phyloP scores from a whole-genome alignment of 2,113 vertebrate genomes.

The Lophura nycthemera region DNA sequence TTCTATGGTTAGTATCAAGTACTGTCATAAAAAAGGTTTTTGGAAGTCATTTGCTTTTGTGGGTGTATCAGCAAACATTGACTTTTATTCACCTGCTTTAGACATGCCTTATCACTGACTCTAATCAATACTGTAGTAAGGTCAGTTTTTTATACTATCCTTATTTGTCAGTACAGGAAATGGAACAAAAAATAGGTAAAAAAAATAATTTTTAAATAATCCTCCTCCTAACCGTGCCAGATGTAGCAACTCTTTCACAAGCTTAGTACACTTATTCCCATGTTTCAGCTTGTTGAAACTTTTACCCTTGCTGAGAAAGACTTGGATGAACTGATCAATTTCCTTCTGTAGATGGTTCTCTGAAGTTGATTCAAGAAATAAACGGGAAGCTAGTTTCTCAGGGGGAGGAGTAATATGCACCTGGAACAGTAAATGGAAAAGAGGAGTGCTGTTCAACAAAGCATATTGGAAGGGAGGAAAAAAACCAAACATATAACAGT shows the following conservation, averaged over 20 bases:
- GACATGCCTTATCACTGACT: background rate
- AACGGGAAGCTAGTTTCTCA: background rate
- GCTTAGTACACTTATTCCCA: background rate
- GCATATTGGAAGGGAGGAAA: background rate
- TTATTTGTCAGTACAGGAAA: background rate
- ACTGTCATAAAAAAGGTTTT: background rate
- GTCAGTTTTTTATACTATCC: background rate
- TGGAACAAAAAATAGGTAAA: background rate
- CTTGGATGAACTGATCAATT: background rate
- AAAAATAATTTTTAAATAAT: background rate
- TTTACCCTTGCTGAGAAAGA: background rate
- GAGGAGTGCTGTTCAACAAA: background rate
- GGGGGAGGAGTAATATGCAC: background rate
- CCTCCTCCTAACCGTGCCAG: background rate
- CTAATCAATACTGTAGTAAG: background rate
- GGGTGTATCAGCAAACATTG: background rate
- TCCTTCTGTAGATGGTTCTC: background rate
- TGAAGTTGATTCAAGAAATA: background rate
- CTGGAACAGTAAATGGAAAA: background rate
- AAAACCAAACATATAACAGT: background rate
- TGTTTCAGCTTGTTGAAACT: background rate
- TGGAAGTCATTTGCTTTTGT: background rate
- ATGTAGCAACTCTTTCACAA: background rate
- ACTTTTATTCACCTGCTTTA: background rate
- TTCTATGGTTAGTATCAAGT: slow-evolving; percentile 88